These are phyloP conservation scores for Spodoptera picta DNA, from an alignment of 2,888 invertebrate genomes.

Conservation along the genomic window DNA sequence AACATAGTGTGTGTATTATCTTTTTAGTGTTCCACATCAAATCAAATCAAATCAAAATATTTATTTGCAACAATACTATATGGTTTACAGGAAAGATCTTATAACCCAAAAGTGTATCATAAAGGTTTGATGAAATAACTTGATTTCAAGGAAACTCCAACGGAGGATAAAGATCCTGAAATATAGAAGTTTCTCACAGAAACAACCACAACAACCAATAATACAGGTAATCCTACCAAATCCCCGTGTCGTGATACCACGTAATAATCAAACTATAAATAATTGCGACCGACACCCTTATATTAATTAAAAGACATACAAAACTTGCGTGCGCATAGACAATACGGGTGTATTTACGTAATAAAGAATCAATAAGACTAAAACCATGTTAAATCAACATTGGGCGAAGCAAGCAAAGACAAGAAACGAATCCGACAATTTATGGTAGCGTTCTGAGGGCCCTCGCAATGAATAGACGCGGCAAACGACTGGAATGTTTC, in stretches of 20 bases:
- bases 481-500: constrained; percentile 75
- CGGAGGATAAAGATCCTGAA: too few relatives aligned
- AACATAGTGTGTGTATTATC: too few relatives aligned
- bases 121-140: too few relatives aligned
- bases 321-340: constrained; percentile 84
- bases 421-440: constrained; percentile 87
- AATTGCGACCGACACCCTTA: constrained; percentile 72
- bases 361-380: constrained; percentile 89
- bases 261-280: constrained; percentile 69
- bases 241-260: constrained; percentile 50
- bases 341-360: constrained; percentile 83
- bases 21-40: too few relatives aligned
- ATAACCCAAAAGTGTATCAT: too few relatives aligned
- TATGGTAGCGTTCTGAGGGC: constrained; percentile 79
- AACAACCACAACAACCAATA: too few relatives aligned
- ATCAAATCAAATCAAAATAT: too few relatives aligned
- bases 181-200: too few relatives aligned
- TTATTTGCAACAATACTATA: too few relatives aligned
- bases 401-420: constrained; percentile 85
- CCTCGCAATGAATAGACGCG: constrained; percentile 70
- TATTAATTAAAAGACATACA: constrained; percentile 82
- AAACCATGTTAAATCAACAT: constrained; percentile 89
- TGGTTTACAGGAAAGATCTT: too few relatives aligned
- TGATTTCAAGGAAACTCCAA: too few relatives aligned
- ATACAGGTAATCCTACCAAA: background rate